Conservation (phyloP, 2,888 invertebrate species). For the Mycalesis mineus region DNA sequence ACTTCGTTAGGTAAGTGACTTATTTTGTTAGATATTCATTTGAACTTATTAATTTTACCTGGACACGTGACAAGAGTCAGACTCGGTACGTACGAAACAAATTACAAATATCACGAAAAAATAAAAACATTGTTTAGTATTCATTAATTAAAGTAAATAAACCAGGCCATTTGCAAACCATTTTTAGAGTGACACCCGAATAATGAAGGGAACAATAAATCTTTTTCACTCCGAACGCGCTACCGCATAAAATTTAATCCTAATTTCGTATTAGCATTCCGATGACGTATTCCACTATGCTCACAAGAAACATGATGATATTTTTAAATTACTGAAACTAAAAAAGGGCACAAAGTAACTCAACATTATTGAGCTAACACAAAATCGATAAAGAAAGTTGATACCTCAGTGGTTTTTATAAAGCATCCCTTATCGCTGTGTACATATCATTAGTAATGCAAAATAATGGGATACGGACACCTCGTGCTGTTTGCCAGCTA, state of each 20-base stretch:
- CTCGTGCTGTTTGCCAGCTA: constrained; percentile 75
- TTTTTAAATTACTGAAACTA: constrained; percentile 26
- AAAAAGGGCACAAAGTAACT: constrained; percentile 27
- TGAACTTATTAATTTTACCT: constrained; percentile 1
- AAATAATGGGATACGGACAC: constrained; percentile 78
- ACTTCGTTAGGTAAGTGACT: constrained; percentile 31
- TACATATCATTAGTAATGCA: constrained; percentile 79
- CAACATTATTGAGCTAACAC: constrained; percentile 36
- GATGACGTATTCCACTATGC: constrained; percentile 28
- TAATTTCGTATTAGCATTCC: constrained; percentile 54
- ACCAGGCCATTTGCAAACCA: constrained; percentile 19
- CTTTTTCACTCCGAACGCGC: constrained; percentile 52
- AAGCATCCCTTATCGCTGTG: constrained; percentile 68
- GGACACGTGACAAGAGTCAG: background rate
- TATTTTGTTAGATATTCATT: constrained; percentile 10
- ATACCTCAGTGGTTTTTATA: constrained; percentile 64
- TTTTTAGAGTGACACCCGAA: constrained; percentile 51
- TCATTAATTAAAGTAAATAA: background rate
- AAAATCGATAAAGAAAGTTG: constrained; percentile 47
- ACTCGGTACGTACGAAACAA: background rate
- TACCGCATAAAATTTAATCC: constrained; percentile 55
- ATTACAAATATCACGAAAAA: background rate
- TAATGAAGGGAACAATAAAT: constrained; percentile 60
- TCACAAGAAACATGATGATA: constrained; percentile 22
- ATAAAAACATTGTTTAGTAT: background rate